Base-by-base conservation (phyloP, 2,797 vertebrate species). In the Notolepis coatsorum region DNA sequence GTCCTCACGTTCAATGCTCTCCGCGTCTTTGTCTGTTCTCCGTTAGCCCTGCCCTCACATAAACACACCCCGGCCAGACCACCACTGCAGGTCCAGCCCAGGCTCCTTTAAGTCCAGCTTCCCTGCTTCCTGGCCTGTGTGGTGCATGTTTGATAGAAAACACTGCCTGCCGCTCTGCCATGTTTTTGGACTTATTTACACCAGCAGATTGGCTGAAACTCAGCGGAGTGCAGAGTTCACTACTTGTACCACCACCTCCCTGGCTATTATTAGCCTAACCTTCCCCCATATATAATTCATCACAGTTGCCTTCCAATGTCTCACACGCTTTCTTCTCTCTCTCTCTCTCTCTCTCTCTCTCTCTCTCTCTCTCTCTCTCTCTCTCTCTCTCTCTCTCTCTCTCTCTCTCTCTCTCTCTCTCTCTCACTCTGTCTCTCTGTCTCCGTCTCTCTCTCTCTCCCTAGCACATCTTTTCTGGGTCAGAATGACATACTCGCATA, bases 131-230 rank as follows among this genome's bases (percentile, higher is more conserved):
- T 82, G 82, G 79, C 93, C 91, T 94, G 94, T 93, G 86, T 87
- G 70, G 17, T 17, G 35, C n/a, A n/a, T 74, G 73, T 64, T 78
- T 84, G 71, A 75, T 62, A 75, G 70, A 53, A 77, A 79, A 67
- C 65, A 70, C n/a, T 64, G 51, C 56, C 88, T 87, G 88, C 80
- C 80, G 64, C 84, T 92, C 94, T 94, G 93, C 94, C 92, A 94
- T 91, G 85, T 86, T 91, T 89, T 88, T 92, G 93, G 89, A 87
- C 81, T 94, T 97, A 96, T 92, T 96, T 96, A 97, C 94, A 96
- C 92, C 93, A 91, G 81, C 38, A 60, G 77, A 61, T 81, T 75
- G 73, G 84, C 77, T 77, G 69, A 72, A 86, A 77, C 81, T 78
- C 81, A 66, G 55, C 79, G 82, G 82, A 81, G 65, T 20, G 55